A percentile compares a stretch with the other conserved stretches of the same genome.
Evolutionary conservation across 2,113 vertebrate genomes (phyloP).

Genomic region (Chloroceryle aenea): DNA sequence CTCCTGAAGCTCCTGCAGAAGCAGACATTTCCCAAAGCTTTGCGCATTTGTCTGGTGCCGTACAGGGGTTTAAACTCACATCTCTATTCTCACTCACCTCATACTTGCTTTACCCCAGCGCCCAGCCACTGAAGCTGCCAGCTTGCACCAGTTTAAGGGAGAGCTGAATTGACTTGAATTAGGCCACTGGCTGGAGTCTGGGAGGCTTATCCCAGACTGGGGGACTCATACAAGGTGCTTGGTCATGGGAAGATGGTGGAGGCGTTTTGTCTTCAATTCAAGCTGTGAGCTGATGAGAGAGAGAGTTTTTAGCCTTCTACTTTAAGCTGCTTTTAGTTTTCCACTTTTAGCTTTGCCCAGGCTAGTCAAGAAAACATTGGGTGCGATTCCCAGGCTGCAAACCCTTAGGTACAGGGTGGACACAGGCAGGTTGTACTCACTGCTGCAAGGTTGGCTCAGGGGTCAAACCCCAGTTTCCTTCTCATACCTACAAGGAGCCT

Average conservation of each 20-base stretch:
- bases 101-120: background rate
- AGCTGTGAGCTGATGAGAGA: background rate
- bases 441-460: background rate
- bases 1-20: slow-evolving; percentile 24
- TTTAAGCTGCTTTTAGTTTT: rapidly evolving
- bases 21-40: background rate
- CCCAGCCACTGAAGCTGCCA: background rate
- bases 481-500: background rate
- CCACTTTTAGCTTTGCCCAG: background rate
- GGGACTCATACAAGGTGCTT: background rate
- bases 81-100: background rate
- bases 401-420: rapidly evolving
- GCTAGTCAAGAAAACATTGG: background rate
- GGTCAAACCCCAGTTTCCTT: background rate
- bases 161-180: background rate
- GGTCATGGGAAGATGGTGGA: background rate
- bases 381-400: background rate
- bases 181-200: background rate
- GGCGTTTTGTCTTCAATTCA: background rate
- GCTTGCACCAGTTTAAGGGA: background rate
- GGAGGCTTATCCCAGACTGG: background rate
- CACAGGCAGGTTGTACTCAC: background rate
- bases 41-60: rapidly evolving
- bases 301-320: background rate
- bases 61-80: background rate